A percentile compares a stretch with the other conserved stretches of the same genome.
Conservation (phyloP, 1,140 invertebrate genomes). For the Sycophaga agraensis region DNA sequence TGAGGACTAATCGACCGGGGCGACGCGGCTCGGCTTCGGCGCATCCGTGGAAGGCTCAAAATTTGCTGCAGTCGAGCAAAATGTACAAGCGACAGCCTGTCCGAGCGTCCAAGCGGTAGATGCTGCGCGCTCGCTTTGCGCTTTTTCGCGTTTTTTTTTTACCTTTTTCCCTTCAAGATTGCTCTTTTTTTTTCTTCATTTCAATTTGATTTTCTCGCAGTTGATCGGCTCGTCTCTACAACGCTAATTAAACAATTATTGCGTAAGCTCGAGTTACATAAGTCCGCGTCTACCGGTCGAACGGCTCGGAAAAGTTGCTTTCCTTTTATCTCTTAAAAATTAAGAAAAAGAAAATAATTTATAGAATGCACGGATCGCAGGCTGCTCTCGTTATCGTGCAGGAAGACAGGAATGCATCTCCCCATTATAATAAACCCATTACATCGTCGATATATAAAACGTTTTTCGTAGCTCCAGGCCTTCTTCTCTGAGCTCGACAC, state of each 20-base stretch:
- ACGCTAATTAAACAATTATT: constrained; percentile 13
- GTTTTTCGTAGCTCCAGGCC: not conserved
- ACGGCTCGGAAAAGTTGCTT: constrained; percentile 39
- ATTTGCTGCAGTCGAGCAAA: constrained; percentile 29
- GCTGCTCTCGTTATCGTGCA: constrained; percentile 38
- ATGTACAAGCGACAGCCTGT: constrained; percentile 30
- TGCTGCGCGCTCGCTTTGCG: constrained; percentile 25
- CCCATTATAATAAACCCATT: constrained; percentile 35
- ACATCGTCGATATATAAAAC: too few relatives aligned
- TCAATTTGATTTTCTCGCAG: too few relatives aligned
- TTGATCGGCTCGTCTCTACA: too few relatives aligned
- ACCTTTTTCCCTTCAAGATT: too few relatives aligned
- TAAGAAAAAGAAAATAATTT: constrained; percentile 27
- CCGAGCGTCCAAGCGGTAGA: constrained; percentile 44
- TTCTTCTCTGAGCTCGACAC: not conserved
- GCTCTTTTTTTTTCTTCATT: too few relatives aligned
- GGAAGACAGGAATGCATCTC: constrained; percentile 43
- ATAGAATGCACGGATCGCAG: constrained; percentile 39
- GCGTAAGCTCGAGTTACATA: constrained; percentile 7
- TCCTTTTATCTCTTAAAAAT: constrained; percentile 28
- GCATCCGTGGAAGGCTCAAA: constrained; percentile 23
- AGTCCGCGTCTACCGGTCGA: constrained; percentile 40
- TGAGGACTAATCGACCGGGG: not conserved
- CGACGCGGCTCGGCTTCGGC: not conserved
- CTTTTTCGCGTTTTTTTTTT: not conserved